phyloP scores from a whole-genome alignment of 1,140 invertebrate genomes.

The Caenorhabditis latens region DNA sequence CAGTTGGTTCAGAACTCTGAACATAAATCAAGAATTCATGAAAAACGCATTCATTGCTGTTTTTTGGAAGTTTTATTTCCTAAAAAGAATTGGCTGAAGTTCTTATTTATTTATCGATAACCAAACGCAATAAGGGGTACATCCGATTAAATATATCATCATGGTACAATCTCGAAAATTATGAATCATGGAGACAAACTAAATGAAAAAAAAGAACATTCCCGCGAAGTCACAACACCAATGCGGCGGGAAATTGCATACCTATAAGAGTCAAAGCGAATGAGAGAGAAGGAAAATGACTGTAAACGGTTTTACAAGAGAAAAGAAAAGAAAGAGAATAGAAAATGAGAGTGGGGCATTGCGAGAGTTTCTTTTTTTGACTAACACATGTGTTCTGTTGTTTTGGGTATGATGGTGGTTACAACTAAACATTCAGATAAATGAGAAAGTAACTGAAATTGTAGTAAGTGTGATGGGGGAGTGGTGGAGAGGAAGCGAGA shows the following conservation, averaged over 20 bases:
- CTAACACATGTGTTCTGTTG: neutral
- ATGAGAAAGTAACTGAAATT: neutral
- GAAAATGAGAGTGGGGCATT: neutral
- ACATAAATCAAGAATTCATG: no score
- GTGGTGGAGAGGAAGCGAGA: constrained; percentile 17
- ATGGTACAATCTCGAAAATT: constrained; percentile 21
- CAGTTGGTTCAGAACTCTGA: no score
- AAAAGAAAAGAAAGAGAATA: neutral
- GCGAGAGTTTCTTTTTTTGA: neutral
- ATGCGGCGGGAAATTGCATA: constrained; percentile 1
- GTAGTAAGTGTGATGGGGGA: neutral
- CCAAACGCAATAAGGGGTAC: neutral
- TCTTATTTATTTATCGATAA: constrained; percentile 26
- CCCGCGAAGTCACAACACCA: constrained; percentile 22
- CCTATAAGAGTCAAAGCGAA: constrained; percentile 48
- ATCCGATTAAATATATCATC: constrained; percentile 30
- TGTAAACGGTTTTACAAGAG: neutral
- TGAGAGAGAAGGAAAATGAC: constrained; percentile 27
- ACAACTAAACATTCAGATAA: no score
- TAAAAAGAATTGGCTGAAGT: neutral
- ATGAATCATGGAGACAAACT: constrained; percentile 40
- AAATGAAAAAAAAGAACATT: constrained; percentile 13
- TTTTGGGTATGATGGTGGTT: no score
- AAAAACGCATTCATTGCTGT: no score
- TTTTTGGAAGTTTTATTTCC: no score